phyloP scores from a whole-genome alignment of 2,888 invertebrate species.

The Suillia variegata region DNA sequence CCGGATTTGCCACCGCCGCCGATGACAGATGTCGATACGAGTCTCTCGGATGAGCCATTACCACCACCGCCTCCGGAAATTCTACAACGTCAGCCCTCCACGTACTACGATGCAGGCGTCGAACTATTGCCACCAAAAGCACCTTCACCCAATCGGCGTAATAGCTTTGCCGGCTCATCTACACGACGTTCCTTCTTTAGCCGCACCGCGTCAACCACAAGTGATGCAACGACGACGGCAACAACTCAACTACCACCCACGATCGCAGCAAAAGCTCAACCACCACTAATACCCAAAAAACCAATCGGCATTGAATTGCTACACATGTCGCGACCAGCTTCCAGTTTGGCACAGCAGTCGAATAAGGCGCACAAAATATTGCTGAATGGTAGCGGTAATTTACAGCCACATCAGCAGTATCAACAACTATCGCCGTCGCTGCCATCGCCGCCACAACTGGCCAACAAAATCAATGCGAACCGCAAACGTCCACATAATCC shows the following conservation, averaged over 20 bases:
- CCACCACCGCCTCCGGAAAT: conserved; percentile 62
- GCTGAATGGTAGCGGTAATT: conserved; percentile 40
- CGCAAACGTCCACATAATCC: conserved; percentile 60
- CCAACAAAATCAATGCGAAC: conserved; percentile 34
- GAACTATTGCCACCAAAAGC: conserved; percentile 39
- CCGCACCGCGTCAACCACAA: conserved; percentile 21
- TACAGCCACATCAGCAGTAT: conserved; percentile 21
- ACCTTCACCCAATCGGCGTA: conserved; percentile 57
- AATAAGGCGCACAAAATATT: conserved; percentile 47
- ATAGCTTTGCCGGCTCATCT: conserved; percentile 61
- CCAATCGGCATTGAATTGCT: conserved; percentile 50
- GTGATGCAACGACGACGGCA: not conserved
- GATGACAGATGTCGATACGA: conserved; percentile 47
- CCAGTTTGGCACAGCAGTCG: conserved; percentile 42
- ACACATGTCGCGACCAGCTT: conserved; percentile 46
- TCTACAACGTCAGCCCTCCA: conserved; percentile 40
- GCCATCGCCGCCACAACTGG: conserved; percentile 29
- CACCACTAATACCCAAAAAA: conserved; percentile 58
- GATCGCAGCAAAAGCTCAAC: conserved; percentile 37
- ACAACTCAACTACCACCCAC: conserved; percentile 31
- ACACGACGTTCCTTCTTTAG: conserved; percentile 44
- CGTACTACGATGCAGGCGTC: conserved; percentile 7
- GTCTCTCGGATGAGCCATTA: conserved; percentile 58
- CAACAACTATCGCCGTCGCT: conserved; percentile 23
- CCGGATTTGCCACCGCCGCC: conserved; percentile 62